Conservation (phyloP, 2,797 vertebrate genomes). For the Carduelis carduelis region DNA sequence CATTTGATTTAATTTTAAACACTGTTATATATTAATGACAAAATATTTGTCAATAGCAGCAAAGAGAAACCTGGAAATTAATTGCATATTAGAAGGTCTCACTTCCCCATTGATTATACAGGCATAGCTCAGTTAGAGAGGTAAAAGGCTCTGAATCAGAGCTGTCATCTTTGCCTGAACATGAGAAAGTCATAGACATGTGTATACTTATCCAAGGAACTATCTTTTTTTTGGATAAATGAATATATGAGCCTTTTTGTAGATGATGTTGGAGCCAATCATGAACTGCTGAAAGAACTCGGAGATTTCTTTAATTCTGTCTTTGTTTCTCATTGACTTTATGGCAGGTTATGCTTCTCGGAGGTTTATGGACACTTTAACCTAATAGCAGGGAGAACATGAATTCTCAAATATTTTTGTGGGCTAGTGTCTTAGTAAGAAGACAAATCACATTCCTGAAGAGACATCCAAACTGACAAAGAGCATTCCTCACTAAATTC, state of each 20-base stretch:
- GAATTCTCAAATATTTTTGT: neutral
- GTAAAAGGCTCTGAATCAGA: slow-evolving; percentile 1
- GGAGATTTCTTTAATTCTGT: neutral
- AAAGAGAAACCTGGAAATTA: slow-evolving; percentile 9
- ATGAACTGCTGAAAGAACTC: neutral
- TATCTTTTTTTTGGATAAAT: neutral
- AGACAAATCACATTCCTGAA: neutral
- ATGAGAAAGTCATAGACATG: neutral
- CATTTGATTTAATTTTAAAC: slow-evolving; percentile 23
- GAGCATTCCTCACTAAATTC: neutral
- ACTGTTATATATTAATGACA: neutral
- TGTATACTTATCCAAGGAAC: neutral
- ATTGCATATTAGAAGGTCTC: neutral
- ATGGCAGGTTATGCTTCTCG: neutral
- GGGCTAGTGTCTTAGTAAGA: neutral
- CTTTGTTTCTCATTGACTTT: neutral
- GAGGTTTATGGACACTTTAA: neutral
- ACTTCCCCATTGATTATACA: neutral
- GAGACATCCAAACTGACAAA: neutral
- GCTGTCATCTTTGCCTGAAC: neutral
- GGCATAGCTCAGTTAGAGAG: neutral
- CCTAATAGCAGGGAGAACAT: neutral
- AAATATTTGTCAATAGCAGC: neutral
- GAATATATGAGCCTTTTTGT: neutral
- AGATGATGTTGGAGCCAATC: neutral